These are phyloP conservation scores for Cherax quadricarinatus DNA, from an alignment of 1,140 invertebrate species.

Conservation along the genomic window DNA sequence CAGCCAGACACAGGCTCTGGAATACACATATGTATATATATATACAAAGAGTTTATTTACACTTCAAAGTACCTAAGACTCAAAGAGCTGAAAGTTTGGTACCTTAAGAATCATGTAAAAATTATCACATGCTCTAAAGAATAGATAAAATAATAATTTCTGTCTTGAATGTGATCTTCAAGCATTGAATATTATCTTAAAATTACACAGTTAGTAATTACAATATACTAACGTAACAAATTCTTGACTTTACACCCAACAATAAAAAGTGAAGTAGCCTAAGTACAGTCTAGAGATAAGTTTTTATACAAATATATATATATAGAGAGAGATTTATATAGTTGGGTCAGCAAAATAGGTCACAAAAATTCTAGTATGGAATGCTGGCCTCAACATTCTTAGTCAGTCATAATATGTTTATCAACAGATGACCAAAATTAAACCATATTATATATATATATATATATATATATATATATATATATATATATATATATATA, in stretches of 20 bases:
- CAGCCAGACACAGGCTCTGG: constrained; percentile 52
- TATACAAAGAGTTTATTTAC: constrained; percentile 61
- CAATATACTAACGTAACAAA: constrained; percentile 62
- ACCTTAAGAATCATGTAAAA: neutral
- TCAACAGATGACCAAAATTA: constrained; percentile 40
- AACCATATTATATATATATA: constrained; percentile 11
- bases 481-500: constrained; percentile 13
- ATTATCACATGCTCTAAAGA: neutral
- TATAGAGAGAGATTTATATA: too few species aligned
- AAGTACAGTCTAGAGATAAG: constrained; percentile 46
- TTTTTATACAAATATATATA: neutral
- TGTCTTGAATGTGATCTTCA: neutral
- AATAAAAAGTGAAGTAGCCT: constrained; percentile 29
- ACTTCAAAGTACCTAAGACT: constrained; percentile 28
- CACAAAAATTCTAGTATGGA: constrained; percentile 31
- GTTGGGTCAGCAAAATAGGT: constrained; percentile 51
- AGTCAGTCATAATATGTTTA: neutral
- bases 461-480: constrained; percentile 14
- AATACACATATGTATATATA: constrained; percentile 51
- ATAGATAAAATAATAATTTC: neutral
- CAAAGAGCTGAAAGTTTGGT: constrained; percentile 10
- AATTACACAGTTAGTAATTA: constrained; percentile 58
- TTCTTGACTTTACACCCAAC: constrained; percentile 46
- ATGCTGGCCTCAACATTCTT: constrained; percentile 12
- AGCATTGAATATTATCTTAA: constrained; percentile 46